Evolutionary conservation across 2,797 vertebrate species (phyloP).

Genomic region (Petrocephalus schoutedeni): DNA sequence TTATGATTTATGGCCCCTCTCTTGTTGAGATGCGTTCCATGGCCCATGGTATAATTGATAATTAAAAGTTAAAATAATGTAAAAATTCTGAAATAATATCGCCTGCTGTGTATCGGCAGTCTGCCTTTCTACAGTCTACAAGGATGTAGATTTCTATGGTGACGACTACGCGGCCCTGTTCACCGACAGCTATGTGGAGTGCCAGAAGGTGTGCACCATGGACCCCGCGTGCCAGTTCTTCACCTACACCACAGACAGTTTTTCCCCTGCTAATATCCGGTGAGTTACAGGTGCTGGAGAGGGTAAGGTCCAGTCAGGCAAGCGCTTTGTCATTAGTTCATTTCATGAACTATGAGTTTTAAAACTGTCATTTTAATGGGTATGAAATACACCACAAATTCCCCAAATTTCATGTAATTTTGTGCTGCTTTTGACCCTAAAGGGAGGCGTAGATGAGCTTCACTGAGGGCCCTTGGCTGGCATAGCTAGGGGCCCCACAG

Average conservation of each 20-base stretch:
- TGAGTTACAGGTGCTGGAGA: neutral
- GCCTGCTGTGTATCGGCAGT: neutral
- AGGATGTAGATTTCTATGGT: slow-evolving; percentile 36
- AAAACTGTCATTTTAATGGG: neutral
- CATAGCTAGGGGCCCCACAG: neutral
- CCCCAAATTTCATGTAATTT: neutral
- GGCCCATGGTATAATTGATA: neutral
- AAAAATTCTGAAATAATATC: neutral
- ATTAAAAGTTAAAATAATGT: neutral
- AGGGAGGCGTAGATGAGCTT: neutral
- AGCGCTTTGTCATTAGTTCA: neutral
- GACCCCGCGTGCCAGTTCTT: slow-evolving; percentile 54
- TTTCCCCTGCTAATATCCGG: neutral
- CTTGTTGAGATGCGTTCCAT: neutral
- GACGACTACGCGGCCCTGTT: slow-evolving; percentile 42
- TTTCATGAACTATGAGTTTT: neutral
- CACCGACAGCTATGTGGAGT: slow-evolving; percentile 41
- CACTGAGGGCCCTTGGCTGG: neutral
- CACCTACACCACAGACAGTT: slow-evolving; percentile 33
- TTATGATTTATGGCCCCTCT: no score
- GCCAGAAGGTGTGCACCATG: slow-evolving; percentile 53
- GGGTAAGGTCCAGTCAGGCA: neutral
- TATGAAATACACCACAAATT: neutral
- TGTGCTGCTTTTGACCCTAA: neutral
- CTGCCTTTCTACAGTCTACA: slow-evolving; percentile 22